Base-by-base conservation (phyloP, 2,888 invertebrate species). In the Oxycera nigricornis region DNA sequence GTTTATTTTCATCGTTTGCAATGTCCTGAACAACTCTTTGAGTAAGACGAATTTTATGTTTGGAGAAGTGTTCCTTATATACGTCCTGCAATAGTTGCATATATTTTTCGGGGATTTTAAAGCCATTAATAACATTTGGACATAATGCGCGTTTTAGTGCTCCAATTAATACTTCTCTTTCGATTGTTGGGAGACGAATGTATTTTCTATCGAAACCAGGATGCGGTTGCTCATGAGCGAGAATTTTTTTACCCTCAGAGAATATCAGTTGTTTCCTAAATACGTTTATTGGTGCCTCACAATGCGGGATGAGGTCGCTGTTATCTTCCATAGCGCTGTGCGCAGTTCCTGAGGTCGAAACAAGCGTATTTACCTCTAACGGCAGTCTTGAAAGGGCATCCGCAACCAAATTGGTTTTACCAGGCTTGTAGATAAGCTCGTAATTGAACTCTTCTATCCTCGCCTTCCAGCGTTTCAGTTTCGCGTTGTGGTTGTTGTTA, bases 401-500 rank as follows among this genome's bases (percentile, higher is more conserved):
- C 2, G 61, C 61, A 1, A 61, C 61, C 6, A 61, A 1, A 22
- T 67, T 67, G 2, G 67, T 41, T 67, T 41, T 67, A 17, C 65
- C 65, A 1, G 67, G 67, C 46, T 41, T 41, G n/a, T 67, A 67
- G 9, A 41, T 2, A 1, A 67, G 24, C 24, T 39, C 41, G 31
- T 67, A 67, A 20, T 67, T 67, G n/a, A 41, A 67, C 41, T 78
- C 78, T 24, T 78, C 75, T 1, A 76, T 68, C 35, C 68, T 11
- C 26, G 50, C 31, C 28, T 68, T 68, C 68, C 50, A 68, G 4
- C 50, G 6, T 14, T 68, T 68, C 9, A 50, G 68, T 24, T 68
- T 68, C 6, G 68, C 41, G 20, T 50, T 67, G 22, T 41, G 67
- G 35, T 35, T 67, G 6, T 20, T 17, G 14, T 41, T 67, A 30